These are phyloP conservation scores for Pseudopleuronectes americanus DNA, from an alignment of 2,797 vertebrate genomes.

Conservation along the genomic window DNA sequence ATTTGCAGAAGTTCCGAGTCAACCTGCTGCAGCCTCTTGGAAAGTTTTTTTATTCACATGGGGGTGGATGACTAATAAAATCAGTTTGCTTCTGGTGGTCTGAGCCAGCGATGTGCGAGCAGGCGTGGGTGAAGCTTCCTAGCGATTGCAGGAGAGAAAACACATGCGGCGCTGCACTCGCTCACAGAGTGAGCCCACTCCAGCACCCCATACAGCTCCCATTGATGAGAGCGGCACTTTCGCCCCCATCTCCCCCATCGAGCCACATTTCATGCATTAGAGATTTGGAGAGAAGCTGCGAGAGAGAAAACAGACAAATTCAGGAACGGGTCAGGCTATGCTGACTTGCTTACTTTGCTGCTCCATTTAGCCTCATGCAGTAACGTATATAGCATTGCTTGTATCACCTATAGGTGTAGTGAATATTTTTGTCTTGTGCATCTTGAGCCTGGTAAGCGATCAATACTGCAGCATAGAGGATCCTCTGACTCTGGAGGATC, in stretches of 20 bases:
- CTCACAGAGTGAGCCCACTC: constrained; percentile 73
- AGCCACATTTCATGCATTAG: constrained; percentile 67
- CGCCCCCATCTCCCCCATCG: constrained; percentile 63
- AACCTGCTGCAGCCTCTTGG: constrained; percentile 56
- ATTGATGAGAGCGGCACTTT: constrained; percentile 77
- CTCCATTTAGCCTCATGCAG: constrained; percentile 9
- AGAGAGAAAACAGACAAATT: constrained; percentile 46
- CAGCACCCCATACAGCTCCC: constrained; percentile 65
- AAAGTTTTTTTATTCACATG: constrained; percentile 66
- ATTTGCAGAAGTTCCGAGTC: constrained; percentile 46
- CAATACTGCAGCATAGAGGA: not conserved
- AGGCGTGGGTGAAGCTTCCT: constrained; percentile 75
- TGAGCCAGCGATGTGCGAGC: constrained; percentile 55
- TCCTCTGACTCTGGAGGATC: constrained; percentile 20
- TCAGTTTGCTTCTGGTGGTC: constrained; percentile 68
- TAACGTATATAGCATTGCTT: not conserved
- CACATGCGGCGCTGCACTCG: constrained; percentile 62
- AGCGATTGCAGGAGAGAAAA: constrained; percentile 68
- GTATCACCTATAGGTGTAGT: not conserved
- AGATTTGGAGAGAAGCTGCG: constrained; percentile 45
- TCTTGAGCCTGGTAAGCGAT: constrained; percentile 11
- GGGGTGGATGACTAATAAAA: constrained; percentile 77
- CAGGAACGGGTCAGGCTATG: constrained; percentile 41
- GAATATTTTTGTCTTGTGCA: constrained; percentile 11
- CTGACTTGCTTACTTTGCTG: constrained; percentile 19